Conservation (phyloP, 2,888 invertebrate genomes). For the Epinotia brunnichana region DNA sequence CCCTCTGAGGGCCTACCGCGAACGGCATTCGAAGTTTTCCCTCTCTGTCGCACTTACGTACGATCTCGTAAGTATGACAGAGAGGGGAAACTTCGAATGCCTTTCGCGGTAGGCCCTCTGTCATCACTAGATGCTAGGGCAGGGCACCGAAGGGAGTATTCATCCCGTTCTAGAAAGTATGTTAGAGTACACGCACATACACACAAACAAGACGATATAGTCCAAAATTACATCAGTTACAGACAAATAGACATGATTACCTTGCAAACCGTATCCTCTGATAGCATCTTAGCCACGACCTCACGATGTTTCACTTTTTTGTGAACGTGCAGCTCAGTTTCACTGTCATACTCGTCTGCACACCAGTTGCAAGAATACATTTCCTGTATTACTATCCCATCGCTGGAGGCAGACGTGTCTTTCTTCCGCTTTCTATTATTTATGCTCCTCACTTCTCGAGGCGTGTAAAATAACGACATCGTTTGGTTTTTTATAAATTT, state of each 20-base stretch:
- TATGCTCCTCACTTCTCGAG: conserved; percentile 11
- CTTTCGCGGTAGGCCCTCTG: too few relatives aligned
- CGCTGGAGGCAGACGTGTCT: neutral
- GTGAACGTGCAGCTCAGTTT: conserved; percentile 32
- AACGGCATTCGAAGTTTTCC: too few relatives aligned
- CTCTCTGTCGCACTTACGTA: too few relatives aligned
- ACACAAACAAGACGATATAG: too few relatives aligned
- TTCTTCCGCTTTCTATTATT: conserved; percentile 14
- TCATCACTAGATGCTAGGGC: too few relatives aligned
- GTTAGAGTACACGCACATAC: too few relatives aligned
- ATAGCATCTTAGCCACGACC: neutral
- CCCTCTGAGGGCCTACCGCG: too few relatives aligned
- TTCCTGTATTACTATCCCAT: neutral
- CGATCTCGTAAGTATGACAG: too few relatives aligned
- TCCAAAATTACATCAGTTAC: neutral
- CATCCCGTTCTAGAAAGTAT: too few relatives aligned
- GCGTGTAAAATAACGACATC: conserved; percentile 33
- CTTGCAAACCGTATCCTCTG: conserved; percentile 15
- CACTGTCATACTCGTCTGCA: conserved; percentile 26
- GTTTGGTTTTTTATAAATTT: conserved; percentile 1
- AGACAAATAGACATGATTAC: conserved; percentile 16
- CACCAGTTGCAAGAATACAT: conserved; percentile 19
- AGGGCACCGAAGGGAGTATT: too few relatives aligned
- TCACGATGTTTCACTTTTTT: conserved; percentile 5
- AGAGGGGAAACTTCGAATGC: too few relatives aligned